Percentiles rank a stretch among this genome's conserved stretches.
Evolutionary conservation across 2,113 vertebrate species (phyloP).

Genomic region (Conger conger): DNA sequence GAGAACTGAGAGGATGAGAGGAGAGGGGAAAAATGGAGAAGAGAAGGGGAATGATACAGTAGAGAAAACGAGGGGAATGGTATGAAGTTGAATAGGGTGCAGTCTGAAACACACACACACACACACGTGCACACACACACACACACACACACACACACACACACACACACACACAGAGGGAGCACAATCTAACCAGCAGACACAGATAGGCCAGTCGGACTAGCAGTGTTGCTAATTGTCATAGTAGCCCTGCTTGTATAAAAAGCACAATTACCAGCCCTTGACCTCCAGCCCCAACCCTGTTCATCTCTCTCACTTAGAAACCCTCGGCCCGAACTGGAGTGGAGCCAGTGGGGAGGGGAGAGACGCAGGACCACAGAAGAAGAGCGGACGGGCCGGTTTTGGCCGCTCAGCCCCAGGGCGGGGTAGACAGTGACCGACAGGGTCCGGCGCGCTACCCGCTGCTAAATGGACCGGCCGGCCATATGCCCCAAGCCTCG

Average conservation of each 20-base stretch:
- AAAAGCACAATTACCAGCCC: constrained; percentile 46
- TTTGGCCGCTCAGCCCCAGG: constrained; percentile 40
- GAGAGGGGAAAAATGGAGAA: constrained; percentile 36
- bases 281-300: constrained; percentile 58
- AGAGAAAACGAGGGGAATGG: constrained; percentile 30
- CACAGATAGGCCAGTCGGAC: no score
- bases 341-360: constrained; percentile 39
- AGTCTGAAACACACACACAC: no score
- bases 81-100: neutral
- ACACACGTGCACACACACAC: no score
- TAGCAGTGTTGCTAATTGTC: constrained; percentile 28
- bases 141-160: no score
- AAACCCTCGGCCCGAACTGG: constrained; percentile 44
- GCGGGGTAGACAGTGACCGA: constrained; percentile 68
- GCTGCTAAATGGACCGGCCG: constrained; percentile 75
- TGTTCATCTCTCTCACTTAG: constrained; percentile 65
- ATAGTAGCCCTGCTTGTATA: neutral
- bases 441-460: constrained; percentile 70
- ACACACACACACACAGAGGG: no score
- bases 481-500: constrained; percentile 71
- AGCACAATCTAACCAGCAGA: no score
- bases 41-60: no score
- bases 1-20: constrained; percentile 16
- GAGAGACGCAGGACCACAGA: constrained; percentile 11
- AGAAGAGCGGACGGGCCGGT: constrained; percentile 9